phyloP scores from a whole-genome alignment of 2,797 vertebrate species.

The Prionace glauca region DNA sequence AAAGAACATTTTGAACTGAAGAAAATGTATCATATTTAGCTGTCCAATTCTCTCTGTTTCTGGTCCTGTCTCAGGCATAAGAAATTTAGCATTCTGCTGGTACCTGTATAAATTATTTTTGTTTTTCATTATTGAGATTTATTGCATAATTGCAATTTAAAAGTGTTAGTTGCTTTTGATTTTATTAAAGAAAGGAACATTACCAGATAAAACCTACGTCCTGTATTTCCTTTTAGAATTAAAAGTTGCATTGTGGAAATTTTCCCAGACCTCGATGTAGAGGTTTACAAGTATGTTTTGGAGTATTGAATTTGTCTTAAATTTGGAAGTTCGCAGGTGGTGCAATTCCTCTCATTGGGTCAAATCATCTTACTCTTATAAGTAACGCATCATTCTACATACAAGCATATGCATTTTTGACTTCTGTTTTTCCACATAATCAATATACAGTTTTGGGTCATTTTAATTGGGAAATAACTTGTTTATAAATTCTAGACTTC shows the following conservation, averaged over 20 bases:
- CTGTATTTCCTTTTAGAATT: no score
- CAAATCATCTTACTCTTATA: not conserved
- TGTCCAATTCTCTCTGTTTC: not conserved
- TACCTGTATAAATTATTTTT: slow-evolving; percentile 11
- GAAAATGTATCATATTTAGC: not conserved
- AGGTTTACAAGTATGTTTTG: not conserved
- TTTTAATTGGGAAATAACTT: not conserved
- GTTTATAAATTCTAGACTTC: not conserved
- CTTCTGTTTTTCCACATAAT: not conserved
- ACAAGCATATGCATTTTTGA: not conserved
- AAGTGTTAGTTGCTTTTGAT: not conserved
- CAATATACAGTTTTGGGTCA: not conserved
- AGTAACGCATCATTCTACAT: not conserved
- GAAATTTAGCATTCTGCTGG: not conserved
- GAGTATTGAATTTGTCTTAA: not conserved
- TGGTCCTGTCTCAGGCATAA: not conserved
- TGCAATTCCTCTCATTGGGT: not conserved
- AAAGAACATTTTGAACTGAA: not conserved
- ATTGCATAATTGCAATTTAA: not conserved
- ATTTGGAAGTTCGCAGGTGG: not conserved
- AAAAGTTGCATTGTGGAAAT: not conserved
- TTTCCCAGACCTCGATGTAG: not conserved
- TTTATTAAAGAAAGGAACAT: not conserved
- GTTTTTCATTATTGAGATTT: not conserved
- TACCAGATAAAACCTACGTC: not conserved